Base-by-base conservation (phyloP, 2,113 vertebrate species). In the Odocoileus hemionus region DNA sequence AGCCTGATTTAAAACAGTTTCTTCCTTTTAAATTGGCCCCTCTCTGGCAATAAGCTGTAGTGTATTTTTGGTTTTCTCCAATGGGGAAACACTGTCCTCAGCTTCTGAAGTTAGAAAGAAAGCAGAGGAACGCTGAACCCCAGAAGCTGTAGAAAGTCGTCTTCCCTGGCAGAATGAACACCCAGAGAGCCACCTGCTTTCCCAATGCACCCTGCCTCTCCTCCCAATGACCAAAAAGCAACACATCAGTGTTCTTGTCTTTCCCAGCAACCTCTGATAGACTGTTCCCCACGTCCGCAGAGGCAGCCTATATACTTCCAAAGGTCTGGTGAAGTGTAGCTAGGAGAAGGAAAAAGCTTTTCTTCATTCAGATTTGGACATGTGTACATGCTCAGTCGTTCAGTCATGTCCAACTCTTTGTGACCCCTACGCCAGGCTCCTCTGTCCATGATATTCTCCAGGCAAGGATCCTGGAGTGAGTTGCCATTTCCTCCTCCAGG, bases 1-100 rank as follows among this genome's bases (percentile, higher is more conserved):
- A 76, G 21, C 64, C 52, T 86, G 67, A 26, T 67, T 94, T 94
- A 36, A 91, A 96, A 61, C 43, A 86, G 60, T 50, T 21, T 96
- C 82, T 96, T 45, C 78, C 83, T 89, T 95, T 86, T 30, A 60
- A 82, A 87, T 78, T 13, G 54, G 54, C 78, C 64, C 23, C 25
- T 84, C 39, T 89, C 39, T 6, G n/a, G 47, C 86, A 61, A 39
- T 25, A 19, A 92, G 43, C 58, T 0, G 5, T n/a, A 26, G 55
- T 19, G 0, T 26, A 7, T 26, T 95, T 91, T 39, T 86, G 28
- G 64, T 86, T 84, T 23, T 82, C 13, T 83, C 43, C 39, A 36
- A 6, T 19, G 58, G 86, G 64, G 91, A 70, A 88, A 50, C 13
- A 3, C 50, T 61, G 47, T 95, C 55, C 25, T 70, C 67, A 74